Conservation (phyloP, 2,888 invertebrate species). For the Daptonema setosum region DNA sequence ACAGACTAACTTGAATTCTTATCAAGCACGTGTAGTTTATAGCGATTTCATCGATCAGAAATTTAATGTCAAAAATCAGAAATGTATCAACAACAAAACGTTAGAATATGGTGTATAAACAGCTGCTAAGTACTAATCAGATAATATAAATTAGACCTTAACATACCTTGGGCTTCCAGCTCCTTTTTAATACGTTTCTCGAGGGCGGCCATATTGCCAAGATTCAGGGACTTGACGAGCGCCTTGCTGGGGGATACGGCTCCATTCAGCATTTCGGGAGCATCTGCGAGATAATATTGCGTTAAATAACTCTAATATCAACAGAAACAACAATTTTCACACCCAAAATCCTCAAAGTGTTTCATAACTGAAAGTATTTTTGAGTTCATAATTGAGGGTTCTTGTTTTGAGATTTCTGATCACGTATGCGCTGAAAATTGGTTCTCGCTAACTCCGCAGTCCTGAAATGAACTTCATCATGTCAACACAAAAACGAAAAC, state of each 20-base stretch:
- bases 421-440: too few relatives aligned
- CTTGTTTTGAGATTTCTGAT: too few relatives aligned
- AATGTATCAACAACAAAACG: background rate
- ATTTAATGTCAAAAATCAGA: background rate
- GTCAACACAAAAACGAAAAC: too few relatives aligned
- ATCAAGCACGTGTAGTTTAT: too few relatives aligned
- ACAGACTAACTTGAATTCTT: too few relatives aligned
- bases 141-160: background rate
- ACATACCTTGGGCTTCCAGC: conserved; percentile 4
- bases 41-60: background rate
- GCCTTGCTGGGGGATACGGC: conserved; percentile 3
- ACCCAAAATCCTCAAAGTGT: too few relatives aligned
- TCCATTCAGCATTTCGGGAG: conserved; percentile 2
- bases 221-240: conserved; percentile 5
- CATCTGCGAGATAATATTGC: background rate
- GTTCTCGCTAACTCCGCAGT: too few relatives aligned
- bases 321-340: too few relatives aligned
- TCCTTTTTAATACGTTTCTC: conserved; percentile 5
- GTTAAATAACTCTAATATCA: too few relatives aligned
- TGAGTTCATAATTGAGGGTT: too few relatives aligned
- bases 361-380: too few relatives aligned
- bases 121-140: background rate
- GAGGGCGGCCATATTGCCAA: conserved; percentile 6
- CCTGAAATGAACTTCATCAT: too few relatives aligned
- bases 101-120: background rate